Percentiles rank a stretch among this genome's conserved stretches.
Evolutionary conservation across 2,113 vertebrate genomes (phyloP).

Genomic region (Microtus oregoni): DNA sequence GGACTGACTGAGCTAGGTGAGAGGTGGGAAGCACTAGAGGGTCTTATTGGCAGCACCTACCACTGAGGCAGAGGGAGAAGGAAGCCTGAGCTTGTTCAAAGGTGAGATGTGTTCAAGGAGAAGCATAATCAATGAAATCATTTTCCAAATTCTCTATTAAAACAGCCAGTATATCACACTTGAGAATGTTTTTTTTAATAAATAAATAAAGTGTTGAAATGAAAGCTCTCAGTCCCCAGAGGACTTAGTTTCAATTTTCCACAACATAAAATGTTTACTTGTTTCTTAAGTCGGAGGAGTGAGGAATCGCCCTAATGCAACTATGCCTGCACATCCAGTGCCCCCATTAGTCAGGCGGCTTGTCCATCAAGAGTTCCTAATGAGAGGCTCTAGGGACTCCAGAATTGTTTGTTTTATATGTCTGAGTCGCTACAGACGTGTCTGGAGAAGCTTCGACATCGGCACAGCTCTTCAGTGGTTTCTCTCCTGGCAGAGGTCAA

Average conservation of each 20-base stretch:
- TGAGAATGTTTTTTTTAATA: background rate
- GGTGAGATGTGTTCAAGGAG: background rate
- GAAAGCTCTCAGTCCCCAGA: background rate
- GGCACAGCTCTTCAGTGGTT: slow-evolving; percentile 50
- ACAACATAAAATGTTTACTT: background rate
- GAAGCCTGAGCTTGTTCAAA: background rate
- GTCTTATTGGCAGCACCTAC: background rate
- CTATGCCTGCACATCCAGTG: background rate
- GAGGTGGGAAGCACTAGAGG: background rate
- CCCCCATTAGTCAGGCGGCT: background rate
- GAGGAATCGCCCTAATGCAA: background rate
- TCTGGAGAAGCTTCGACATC: slow-evolving; percentile 48
- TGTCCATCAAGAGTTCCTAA: background rate
- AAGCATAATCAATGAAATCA: background rate
- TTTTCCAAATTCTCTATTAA: slow-evolving; percentile 34
- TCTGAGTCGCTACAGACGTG: slow-evolving; percentile 27
- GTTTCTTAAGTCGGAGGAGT: slow-evolving; percentile 10
- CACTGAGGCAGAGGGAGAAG: background rate
- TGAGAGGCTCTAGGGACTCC: slow-evolving; percentile 6
- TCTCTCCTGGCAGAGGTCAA: slow-evolving; percentile 27
- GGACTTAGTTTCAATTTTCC: slow-evolving; percentile 41
- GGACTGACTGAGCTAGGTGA: background rate
- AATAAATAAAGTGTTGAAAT: slow-evolving; percentile 17
- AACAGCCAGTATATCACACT: background rate
- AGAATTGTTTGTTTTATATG: slow-evolving; percentile 45